Percentiles rank a stretch among this genome's conserved stretches.
Evolutionary conservation across 2,113 vertebrate genomes (phyloP).

Genomic region (Misgurnus anguillicaudatus): DNA sequence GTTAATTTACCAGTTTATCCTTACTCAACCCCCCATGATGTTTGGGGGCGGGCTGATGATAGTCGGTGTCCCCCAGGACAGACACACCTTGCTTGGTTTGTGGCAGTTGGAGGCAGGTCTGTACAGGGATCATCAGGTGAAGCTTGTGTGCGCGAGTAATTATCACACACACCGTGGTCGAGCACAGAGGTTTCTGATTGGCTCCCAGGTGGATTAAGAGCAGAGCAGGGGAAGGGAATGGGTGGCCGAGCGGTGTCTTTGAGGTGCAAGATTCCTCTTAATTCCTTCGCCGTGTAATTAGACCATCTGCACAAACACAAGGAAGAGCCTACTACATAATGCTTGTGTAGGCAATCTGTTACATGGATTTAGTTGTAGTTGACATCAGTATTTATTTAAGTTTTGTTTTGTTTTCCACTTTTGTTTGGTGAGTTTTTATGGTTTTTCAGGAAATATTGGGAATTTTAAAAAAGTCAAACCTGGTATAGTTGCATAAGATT

Average conservation of each 20-base stretch:
- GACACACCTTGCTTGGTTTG: constrained; percentile 25
- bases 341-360: constrained; percentile 2
- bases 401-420: too few species aligned
- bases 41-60: background rate
- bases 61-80: background rate
- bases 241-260: constrained; percentile 64
- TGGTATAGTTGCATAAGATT: too few species aligned
- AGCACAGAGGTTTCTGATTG: constrained; percentile 79
- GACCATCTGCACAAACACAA: constrained; percentile 73
- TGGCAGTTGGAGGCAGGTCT: constrained; percentile 44
- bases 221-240: constrained; percentile 56
- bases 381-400: background rate
- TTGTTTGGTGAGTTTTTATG: too few species aligned
- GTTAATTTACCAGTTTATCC: background rate
- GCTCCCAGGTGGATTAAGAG: constrained; percentile 80
- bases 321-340: constrained; percentile 11
- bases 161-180: constrained; percentile 72
- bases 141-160: constrained; percentile 68
- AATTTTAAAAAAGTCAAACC: too few species aligned
- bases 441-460: too few species aligned
- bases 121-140: constrained; percentile 15
- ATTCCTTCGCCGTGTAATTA: constrained; percentile 82
- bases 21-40: background rate
- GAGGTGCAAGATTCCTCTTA: constrained; percentile 72
- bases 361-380: background rate